A percentile compares a stretch with the other conserved stretches of the same genome.
Conservation (phyloP, 2,797 vertebrate species). For the Crypturellus tataupa region DNA sequence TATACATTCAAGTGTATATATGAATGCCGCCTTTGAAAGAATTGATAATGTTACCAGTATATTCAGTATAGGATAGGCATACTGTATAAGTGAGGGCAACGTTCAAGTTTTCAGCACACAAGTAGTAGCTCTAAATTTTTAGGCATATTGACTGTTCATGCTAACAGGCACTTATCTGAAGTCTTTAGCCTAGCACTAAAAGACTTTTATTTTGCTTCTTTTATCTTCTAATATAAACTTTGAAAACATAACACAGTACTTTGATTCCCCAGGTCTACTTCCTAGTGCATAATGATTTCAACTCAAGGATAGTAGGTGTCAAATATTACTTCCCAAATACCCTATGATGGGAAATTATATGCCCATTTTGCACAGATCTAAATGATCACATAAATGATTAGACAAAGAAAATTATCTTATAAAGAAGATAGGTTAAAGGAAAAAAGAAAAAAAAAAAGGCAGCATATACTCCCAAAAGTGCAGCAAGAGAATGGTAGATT, state of each 20-base stretch:
- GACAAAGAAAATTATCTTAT: neutral
- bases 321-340: neutral
- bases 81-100: neutral
- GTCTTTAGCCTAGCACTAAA: neutral
- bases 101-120: neutral
- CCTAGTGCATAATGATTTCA: neutral
- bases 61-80: rapidly evolving
- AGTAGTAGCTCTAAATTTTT: neutral
- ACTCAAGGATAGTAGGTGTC: neutral
- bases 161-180: neutral
- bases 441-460: rapidly evolving
- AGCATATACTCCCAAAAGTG: neutral
- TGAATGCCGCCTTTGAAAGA: neutral
- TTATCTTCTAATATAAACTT: neutral
- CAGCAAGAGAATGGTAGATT: neutral
- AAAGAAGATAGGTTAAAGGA: neutral
- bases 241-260: neutral
- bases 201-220: neutral
- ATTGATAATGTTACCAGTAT: neutral
- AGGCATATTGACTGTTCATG: neutral
- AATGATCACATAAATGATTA: neutral
- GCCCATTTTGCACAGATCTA: neutral
- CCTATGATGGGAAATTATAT: neutral
- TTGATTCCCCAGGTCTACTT: neutral
- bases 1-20: rapidly evolving